Evolutionary conservation across 2,113 vertebrate genomes (phyloP).

Genomic region (Lamprologus tigripictilis): DNA sequence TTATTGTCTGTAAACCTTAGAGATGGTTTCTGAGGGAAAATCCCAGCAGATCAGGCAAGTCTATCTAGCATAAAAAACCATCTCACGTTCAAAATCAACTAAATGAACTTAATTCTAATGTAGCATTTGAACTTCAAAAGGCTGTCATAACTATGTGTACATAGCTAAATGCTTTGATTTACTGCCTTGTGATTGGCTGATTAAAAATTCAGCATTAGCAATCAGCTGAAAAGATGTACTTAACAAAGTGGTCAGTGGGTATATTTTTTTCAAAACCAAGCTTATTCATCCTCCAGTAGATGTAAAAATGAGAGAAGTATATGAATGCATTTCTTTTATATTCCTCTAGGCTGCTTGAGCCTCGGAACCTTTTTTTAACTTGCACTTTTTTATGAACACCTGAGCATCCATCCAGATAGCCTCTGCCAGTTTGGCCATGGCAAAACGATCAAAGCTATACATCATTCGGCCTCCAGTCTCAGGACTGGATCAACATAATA

Average conservation of each 20-base stretch:
- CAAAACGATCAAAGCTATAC: conserved; percentile 23
- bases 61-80: neutral
- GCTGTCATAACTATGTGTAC: neutral
- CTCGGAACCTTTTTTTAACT: neutral
- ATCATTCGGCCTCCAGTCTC: conserved; percentile 46
- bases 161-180: neutral
- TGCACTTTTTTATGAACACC: neutral
- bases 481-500: conserved; percentile 26
- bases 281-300: neutral
- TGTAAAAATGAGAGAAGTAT: neutral
- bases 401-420: neutral
- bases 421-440: neutral
- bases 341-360: neutral
- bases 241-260: neutral
- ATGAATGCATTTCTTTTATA: neutral
- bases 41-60: neutral
- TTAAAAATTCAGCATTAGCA: neutral
- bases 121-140: neutral
- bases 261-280: neutral
- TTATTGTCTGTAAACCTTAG: neutral
- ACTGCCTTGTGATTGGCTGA: neutral
- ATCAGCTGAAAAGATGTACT: neutral
- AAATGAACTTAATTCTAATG: neutral
- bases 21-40: neutral
- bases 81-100: neutral